Base-by-base conservation (phyloP, 2,113 vertebrate species). In the Ivindomyrus marchei region DNA sequence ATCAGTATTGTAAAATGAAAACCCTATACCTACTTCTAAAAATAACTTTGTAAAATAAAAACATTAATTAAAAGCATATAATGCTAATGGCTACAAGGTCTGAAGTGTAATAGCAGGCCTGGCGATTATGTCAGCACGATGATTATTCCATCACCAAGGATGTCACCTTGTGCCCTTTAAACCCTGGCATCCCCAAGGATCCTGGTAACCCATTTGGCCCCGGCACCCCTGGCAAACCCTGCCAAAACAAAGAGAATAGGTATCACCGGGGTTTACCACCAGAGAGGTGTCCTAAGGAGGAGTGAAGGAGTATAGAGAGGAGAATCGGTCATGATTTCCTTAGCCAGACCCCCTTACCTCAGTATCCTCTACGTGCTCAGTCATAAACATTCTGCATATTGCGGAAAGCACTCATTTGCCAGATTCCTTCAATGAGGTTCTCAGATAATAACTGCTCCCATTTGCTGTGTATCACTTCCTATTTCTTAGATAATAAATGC, bases 141-240 rank as follows among this genome's bases (percentile, higher is more conserved):
- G n/a, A 70, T 70, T 27, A 70, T 70, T n/a, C 45, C 31, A 36
- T 52, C 47, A 15, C 11, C 27, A 21, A 85, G 89, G 50, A 19
- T 10, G 21, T 91, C 89, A 96, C 96, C 95, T 94, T 95, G 70
- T 95, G 94, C 91, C 95, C 96, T 95, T 96, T 96, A 92, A 94
- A 94, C 42, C 96, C 96, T 0, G 93, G 93, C 85, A 93, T 74
- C 1, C 95, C 96, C 88, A 90, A 90, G n/a, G 83, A 49, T 2
- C 95, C 95, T 1, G 93, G 94, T 80, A 90, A 84, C 7, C 95
- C 96, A 36, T 93, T 92, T 45, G 92, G 45, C 3, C 95, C 96
- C 1, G 92, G 87, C 11, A 95, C 94, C 1, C 95, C 96, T 1
- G 27, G 27, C 3, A 87, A 88, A 2, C 95, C 95, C 96, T 96